Evolutionary conservation across 2,888 invertebrate genomes (phyloP).

Genomic region (Entomobrya multifasciata): DNA sequence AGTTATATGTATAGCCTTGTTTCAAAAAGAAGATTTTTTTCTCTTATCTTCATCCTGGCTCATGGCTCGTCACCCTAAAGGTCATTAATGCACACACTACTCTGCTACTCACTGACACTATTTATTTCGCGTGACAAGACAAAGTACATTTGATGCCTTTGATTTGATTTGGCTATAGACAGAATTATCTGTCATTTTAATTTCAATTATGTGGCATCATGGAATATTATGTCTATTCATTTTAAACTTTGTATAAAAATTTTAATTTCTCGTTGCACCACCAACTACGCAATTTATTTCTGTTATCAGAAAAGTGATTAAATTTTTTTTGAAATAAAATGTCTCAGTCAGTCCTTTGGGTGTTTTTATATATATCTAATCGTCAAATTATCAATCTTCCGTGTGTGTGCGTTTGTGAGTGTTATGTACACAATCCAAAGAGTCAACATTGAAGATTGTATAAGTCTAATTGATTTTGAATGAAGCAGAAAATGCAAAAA

Average conservation of each 20-base stretch:
- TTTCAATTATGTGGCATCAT: not conserved
- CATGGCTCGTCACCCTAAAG: conserved; percentile 47
- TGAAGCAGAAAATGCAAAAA: conserved; percentile 1
- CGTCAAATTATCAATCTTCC: conserved; percentile 27
- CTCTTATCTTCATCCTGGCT: conserved; percentile 16
- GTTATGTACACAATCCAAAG: not conserved
- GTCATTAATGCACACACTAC: conserved; percentile 21
- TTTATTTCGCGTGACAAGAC: not conserved
- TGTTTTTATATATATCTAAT: conserved; percentile 25
- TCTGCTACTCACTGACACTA: not conserved
- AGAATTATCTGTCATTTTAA: conserved; percentile 24
- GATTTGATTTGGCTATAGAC: not conserved
- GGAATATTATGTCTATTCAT: not conserved
- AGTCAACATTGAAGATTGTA: not conserved
- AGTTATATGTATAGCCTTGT: conserved; percentile 21
- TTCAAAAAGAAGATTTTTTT: not conserved
- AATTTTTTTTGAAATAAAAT: conserved; percentile 14
- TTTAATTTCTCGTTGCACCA: not conserved
- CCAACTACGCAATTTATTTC: conserved; percentile 31
- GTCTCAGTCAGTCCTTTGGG: conserved; percentile 31
- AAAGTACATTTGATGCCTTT: no score
- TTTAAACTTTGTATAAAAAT: conserved; percentile 28
- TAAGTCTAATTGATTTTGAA: conserved; percentile 22
- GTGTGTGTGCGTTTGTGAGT: conserved; percentile 6
- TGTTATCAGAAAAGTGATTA: conserved; percentile 33